Evolutionary conservation across 2,113 vertebrate species (phyloP).

Genomic region (Platichthys flesus): DNA sequence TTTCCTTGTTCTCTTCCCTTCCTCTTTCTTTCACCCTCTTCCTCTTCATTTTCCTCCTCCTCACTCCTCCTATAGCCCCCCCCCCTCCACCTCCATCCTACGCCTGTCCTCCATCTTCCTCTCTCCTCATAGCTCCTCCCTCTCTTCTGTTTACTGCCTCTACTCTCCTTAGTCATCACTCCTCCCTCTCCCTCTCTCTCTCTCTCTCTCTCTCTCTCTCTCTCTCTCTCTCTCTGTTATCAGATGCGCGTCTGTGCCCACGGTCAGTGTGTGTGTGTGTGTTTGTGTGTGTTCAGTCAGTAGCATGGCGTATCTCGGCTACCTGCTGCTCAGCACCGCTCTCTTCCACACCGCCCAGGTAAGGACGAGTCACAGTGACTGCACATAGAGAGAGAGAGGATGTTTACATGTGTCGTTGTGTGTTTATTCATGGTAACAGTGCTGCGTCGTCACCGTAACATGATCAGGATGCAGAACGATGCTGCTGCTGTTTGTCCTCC

Average conservation of each 20-base stretch:
- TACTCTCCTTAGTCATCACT: background rate
- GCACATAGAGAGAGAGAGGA: background rate
- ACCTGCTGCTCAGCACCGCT: conserved; percentile 65
- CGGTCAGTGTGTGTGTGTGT: conserved; percentile 33
- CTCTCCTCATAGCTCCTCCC: background rate
- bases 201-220: background rate
- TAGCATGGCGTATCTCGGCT: conserved; percentile 66
- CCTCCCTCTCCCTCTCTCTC: background rate
- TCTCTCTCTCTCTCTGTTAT: conserved; percentile 6
- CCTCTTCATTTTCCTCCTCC: background rate
- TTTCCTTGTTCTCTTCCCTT: background rate
- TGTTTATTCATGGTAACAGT: background rate
- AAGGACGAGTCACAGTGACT: conserved; percentile 16
- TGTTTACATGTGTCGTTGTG: background rate
- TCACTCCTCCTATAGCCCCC: background rate
- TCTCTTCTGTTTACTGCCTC: background rate
- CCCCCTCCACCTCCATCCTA: background rate
- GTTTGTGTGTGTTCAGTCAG: conserved; percentile 28
- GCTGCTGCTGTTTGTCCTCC: conserved; percentile 14
- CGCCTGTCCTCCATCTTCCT: background rate
- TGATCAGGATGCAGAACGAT: conserved; percentile 1
- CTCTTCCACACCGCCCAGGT: conserved; percentile 68
- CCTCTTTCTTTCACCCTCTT: background rate
- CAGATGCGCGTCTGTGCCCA: conserved; percentile 14
- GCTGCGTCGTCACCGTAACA: conserved; percentile 20